Base-by-base conservation (phyloP, 2,113 vertebrate genomes). In the Uropsilus gracilis region DNA sequence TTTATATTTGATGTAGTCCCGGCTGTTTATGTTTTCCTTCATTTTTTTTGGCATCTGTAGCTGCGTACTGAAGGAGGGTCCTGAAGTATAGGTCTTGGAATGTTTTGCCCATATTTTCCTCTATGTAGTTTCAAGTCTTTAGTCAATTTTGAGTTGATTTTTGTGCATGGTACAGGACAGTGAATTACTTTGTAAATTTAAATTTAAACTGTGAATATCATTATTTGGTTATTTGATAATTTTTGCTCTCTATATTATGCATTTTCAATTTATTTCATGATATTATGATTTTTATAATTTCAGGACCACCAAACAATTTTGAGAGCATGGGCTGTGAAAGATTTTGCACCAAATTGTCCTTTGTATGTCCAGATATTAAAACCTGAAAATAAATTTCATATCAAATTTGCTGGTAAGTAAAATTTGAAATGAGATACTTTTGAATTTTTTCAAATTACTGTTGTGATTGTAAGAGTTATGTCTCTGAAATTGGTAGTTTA, bases 261-360 rank as follows among this genome's bases (percentile, higher is more conserved):
- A 18, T 6, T 42, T 84, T n/a, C 8, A 22, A 32, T 66, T 76
- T 72, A 50, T 57, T 4, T 96, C 24, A 90, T 6, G 28, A 63
- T 9, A 0, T 77, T 63, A 78, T 93, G 44, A 78, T 42, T 93
- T 94, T 50, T 97, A 57, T 96, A 82, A 82, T 97, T 96, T 84
- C 98, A 99, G 99, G 99, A 99, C 97, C 99, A 99, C 91, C 99
- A 99, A 98, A 99, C 99, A 50, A 99, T 99, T 98, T 97, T 99
- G 97, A 99, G 99, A 98, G 99, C 99, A 2, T 99, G 99, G 99
- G 99, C 99, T 46, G 99, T 99, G 78, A 99, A 99, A 98, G 99
- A 99, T 97, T 99, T 99, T 97, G 99, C 99, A 96, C 99, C 99
- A 81, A 99, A 99, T 73, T 99, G 99, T 73, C 99, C 99, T 64